Base-by-base conservation (phyloP, 2,888 invertebrate species). In the Liposcelis brunnea region DNA sequence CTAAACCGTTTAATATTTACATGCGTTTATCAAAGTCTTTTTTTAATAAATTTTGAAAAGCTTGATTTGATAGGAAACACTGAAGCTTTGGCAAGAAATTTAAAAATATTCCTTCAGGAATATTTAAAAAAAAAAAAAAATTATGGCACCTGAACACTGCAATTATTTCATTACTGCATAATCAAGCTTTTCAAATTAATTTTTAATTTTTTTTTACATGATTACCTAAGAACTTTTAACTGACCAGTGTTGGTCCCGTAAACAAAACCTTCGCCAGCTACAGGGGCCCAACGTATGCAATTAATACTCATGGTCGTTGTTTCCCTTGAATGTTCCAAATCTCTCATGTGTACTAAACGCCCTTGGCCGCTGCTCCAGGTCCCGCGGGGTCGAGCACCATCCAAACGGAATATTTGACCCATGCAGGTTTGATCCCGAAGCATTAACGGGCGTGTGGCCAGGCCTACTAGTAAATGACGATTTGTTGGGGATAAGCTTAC, bases 161-260 rank as follows among this genome's bases (percentile, higher is more conserved):
- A 26, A 26, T n/a, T n/a, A n/a, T n/a, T n/a, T n/a, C n/a, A 26
- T 6, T 26, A 26, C 26, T 26, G 26, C 26, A 26, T 8, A 8
- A 26, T 26, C 26, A 26, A 26, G 26, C 26, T 26, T 26, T 26
- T 26, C 26, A 26, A 26, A 26, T 6, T 26, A 26, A 26, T 26
- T 26, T 26, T 8, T 8, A 26, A 26, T 26, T 26, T 26, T 26
- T 6, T 6, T 26, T 26, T 26, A n/a, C n/a, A n/a, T n/a, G n/a
- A 12, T 50, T 55, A 56, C 49, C 58, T 58, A 59, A 81, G 68
- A 54, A 82, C 72, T 56, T 76, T 76, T 50, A 89, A 70, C 56
- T 83, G 80, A 44, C 87, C 89, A 14, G 79, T 77, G 60, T 84
- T 87, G 52, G 86, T 87, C 16, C 84, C 86, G 61, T 84, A 87